Evolutionary conservation across 2,113 vertebrate species (phyloP), one percentile per base, ranked within the genome.

Genomic region (Triplophysa rosa): DNA sequence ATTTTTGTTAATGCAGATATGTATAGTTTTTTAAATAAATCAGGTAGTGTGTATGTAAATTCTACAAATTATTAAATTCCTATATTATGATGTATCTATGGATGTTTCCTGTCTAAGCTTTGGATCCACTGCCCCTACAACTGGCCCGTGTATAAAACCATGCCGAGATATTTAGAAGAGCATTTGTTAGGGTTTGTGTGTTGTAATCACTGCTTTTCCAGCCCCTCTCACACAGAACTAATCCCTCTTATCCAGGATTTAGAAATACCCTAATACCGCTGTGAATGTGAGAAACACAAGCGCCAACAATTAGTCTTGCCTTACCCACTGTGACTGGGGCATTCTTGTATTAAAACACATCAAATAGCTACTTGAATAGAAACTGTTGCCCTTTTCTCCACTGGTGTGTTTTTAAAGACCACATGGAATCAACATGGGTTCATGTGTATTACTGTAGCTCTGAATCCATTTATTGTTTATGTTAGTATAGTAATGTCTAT

Each of bases 231-330:
- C 56, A 56, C 70, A 45, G 56, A 61, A 73, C 33, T 40, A 23
- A 73, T 61, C 33, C 56, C 70, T 73, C 56, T 73, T 42, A 45
- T 33, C 29, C 21, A 8, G 16, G 70, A 13, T 61, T 73, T 37
- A 24, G 70, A 42, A 42, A 61, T 42, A 16, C 14, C 49, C 49
- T 54, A 54, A 54, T 54, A 7, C 49, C 16, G 6, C 49, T 7
- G 17, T 17, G 29, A 61, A 45, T 59, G n/a, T 59, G 21, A 73
- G 2, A 23, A 70, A 71, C 68, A 56, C 49, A 71, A 71, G 68
- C 33, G 59, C 14, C 56, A 37, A 13, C 33, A 24, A 59, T 73
- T 73, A 73, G 37, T 9, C 8, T 42, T 73, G 29, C 40, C 52
- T 7, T 45, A 56, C 52, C 42, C 9, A 61, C 12, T 56, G 23